These are phyloP conservation scores for Pogonocherus hispidulus DNA, from an alignment of 2,888 invertebrate genomes.

Conservation along the genomic window DNA sequence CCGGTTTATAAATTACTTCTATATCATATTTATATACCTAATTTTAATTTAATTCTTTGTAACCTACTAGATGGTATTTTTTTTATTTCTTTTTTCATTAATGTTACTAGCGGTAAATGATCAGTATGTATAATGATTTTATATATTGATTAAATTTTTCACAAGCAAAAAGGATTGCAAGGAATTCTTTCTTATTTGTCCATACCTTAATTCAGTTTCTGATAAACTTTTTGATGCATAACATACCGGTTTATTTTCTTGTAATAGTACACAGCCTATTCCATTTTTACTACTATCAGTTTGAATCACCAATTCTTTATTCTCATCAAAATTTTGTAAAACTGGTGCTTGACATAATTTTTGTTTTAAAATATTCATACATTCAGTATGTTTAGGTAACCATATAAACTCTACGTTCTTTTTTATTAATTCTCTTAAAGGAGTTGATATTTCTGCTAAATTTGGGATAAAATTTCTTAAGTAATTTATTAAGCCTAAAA, in stretches of 20 bases:
- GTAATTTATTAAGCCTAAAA: conserved; percentile 41
- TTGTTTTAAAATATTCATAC: too few relatives aligned
- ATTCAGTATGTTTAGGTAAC: too few relatives aligned
- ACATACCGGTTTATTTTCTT: too few relatives aligned
- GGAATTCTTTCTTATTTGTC: conserved; percentile 35
- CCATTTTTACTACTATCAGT: too few relatives aligned
- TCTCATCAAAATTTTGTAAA: conserved; percentile 36
- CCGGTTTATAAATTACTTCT: background rate
- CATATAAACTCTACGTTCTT: too few relatives aligned
- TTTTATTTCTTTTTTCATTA: conserved; percentile 35
- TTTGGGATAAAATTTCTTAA: conserved; percentile 40
- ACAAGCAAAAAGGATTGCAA: conserved; percentile 25
- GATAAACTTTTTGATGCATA: conserved; percentile 31
- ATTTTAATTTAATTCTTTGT: conserved; percentile 33
- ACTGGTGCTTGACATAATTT: too few relatives aligned
- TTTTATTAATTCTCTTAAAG: conserved; percentile 32
- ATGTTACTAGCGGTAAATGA: conserved; percentile 34
- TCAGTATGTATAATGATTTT: conserved; percentile 30
- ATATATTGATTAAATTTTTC: conserved; percentile 39
- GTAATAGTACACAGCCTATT: too few relatives aligned
- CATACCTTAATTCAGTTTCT: conserved; percentile 33
- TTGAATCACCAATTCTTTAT: too few relatives aligned
- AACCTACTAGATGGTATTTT: conserved; percentile 19
- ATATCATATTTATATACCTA: conserved; percentile 35
- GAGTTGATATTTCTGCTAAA: conserved; percentile 25